Percentiles rank a stretch among this genome's conserved stretches.
These are phyloP conservation scores for Hyperoplus immaculatus DNA, from an alignment of 2,797 vertebrate species.

Conservation along the genomic window DNA sequence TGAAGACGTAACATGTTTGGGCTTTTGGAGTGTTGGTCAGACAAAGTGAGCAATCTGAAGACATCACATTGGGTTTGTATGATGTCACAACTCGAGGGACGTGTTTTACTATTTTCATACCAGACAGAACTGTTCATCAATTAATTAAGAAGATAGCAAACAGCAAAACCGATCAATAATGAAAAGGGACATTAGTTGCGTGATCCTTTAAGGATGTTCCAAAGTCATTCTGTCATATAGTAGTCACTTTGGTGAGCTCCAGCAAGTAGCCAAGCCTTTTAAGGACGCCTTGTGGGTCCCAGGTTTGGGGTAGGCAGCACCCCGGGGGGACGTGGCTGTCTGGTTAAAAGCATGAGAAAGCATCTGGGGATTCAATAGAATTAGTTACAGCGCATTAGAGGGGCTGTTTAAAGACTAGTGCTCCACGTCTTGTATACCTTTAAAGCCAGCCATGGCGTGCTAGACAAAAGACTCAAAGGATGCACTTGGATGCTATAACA, in stretches of 20 bases:
- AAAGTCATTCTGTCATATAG: slow-evolving; percentile 2
- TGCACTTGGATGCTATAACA: slow-evolving; percentile 50
- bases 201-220: too few relatives aligned
- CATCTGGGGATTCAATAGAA: slow-evolving; percentile 41
- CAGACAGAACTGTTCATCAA: background rate
- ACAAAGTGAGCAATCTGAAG: background rate
- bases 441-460: slow-evolving; percentile 34
- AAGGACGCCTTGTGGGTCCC: slow-evolving; percentile 29
- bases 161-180: background rate
- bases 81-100: background rate
- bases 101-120: background rate
- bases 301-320: slow-evolving; percentile 23
- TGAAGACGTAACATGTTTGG: background rate
- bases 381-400: slow-evolving; percentile 53
- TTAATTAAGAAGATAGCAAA: background rate
- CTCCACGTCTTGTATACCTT: slow-evolving; percentile 44
- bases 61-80: background rate
- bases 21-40: background rate
- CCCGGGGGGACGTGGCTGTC: slow-evolving; percentile 23
- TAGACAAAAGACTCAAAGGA: slow-evolving; percentile 45
- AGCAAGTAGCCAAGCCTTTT: slow-evolving; percentile 33
- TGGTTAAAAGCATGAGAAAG: slow-evolving; percentile 42
- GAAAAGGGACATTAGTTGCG: background rate
- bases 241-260: slow-evolving; percentile 26
- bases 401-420: slow-evolving; percentile 37